These are phyloP conservation scores for Trichopria drosophilae DNA, from an alignment of 2,888 invertebrate genomes.

Conservation along the genomic window DNA sequence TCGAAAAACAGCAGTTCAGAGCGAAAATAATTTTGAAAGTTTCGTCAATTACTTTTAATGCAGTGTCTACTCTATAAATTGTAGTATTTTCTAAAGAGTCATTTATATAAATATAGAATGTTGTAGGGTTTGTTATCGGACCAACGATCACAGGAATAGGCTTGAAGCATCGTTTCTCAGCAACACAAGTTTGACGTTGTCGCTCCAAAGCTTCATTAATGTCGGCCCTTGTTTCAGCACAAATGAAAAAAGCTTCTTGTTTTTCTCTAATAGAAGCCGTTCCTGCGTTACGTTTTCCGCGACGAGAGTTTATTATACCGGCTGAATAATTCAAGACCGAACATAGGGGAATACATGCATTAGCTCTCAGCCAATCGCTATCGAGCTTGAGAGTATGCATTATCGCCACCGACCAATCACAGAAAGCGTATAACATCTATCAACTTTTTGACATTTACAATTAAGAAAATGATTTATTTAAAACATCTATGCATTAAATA, in stretches of 20 bases:
- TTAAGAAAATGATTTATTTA: too few relatives aligned
- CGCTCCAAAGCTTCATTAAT: slow-evolving; percentile 7
- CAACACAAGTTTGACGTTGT: slow-evolving; percentile 6
- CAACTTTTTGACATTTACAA: too few relatives aligned
- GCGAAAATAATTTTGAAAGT: slow-evolving; percentile 19
- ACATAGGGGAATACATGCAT: slow-evolving; percentile 6
- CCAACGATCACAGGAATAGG: slow-evolving; percentile 23
- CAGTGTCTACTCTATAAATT: too few relatives aligned
- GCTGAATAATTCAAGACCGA: background rate
- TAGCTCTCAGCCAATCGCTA: slow-evolving; percentile 7
- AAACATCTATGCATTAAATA: too few relatives aligned
- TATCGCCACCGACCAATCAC: background rate
- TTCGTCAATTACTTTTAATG: too few relatives aligned
- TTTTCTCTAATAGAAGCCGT: slow-evolving; percentile 9
- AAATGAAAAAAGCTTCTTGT: slow-evolving; percentile 16
- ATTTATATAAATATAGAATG: slow-evolving; percentile 21
- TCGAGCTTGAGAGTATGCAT: slow-evolving; percentile 1
- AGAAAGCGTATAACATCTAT: slow-evolving; percentile 4
- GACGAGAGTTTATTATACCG: slow-evolving; percentile 10
- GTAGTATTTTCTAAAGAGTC: slow-evolving; percentile 19
- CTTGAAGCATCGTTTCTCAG: slow-evolving; percentile 8
- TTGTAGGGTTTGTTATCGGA: slow-evolving; percentile 7
- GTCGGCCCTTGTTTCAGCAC: slow-evolving; percentile 18
- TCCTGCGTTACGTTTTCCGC: background rate
- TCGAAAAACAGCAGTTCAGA: slow-evolving; percentile 15